A percentile compares a stretch with the other conserved stretches of the same genome.
phyloP scores from a whole-genome alignment of 1,140 invertebrate species.

The Zaprionus lachaisei region DNA sequence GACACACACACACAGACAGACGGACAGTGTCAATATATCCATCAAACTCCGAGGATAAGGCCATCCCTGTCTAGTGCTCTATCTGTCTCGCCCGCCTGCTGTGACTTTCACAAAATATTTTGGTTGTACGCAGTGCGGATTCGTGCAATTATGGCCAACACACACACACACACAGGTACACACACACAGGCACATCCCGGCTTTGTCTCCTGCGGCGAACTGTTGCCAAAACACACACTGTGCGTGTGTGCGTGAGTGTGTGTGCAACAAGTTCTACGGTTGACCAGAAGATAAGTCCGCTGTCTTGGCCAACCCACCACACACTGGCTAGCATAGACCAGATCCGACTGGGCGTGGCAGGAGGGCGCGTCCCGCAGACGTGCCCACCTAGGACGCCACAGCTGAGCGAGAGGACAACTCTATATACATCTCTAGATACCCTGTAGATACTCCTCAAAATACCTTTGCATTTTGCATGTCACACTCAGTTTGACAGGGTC shows the following conservation, averaged over 20 bases:
- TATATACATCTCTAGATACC: background rate
- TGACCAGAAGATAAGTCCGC: constrained; percentile 70
- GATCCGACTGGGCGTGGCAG: constrained; percentile 33
- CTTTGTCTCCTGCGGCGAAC: constrained; percentile 56
- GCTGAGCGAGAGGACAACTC: constrained; percentile 18
- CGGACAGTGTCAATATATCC: constrained; percentile 48
- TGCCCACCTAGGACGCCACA: constrained; percentile 49
- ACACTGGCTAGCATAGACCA: constrained; percentile 52
- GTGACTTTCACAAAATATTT: constrained; percentile 83
- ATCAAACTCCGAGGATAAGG: constrained; percentile 68
- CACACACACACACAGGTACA: background rate
- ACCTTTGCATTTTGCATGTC: constrained; percentile 28
- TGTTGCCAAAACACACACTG: constrained; percentile 71
- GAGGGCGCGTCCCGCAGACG: constrained; percentile 57
- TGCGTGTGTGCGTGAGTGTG: background rate
- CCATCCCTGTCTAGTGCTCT: constrained; percentile 28
- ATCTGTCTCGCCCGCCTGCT: constrained; percentile 51
- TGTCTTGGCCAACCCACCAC: constrained; percentile 54
- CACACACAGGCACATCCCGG: background rate
- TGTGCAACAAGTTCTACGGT: constrained; percentile 65
- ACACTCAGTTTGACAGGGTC: constrained; percentile 27
- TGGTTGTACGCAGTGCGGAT: constrained; percentile 79
- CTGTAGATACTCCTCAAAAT: constrained; percentile 57
- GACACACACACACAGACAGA: constrained; percentile 26
- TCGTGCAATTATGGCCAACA: constrained; percentile 64